Evolutionary conservation across 2,888 invertebrate species (phyloP).

Genomic region (Diaperis boleti): DNA sequence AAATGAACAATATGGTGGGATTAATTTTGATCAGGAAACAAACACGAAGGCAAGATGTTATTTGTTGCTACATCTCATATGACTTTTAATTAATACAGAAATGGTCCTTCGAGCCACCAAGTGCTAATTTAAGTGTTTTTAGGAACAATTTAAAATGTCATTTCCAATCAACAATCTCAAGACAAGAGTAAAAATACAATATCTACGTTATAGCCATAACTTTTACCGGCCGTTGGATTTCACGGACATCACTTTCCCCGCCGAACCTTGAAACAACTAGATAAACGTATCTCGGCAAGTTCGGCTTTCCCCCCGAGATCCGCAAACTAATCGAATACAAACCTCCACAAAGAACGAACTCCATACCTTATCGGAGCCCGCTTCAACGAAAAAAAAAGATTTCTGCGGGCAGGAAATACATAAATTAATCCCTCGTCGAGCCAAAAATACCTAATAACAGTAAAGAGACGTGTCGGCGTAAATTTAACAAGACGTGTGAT

Average conservation of each 20-base stretch:
- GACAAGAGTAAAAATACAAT: neutral
- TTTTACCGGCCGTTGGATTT: slow-evolving; percentile 35
- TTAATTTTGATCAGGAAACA: too few relatives aligned
- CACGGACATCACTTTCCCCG: slow-evolving; percentile 30
- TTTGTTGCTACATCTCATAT: too few relatives aligned
- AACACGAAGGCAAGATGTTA: too few relatives aligned
- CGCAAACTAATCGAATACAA: slow-evolving; percentile 38
- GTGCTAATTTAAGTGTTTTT: too few relatives aligned
- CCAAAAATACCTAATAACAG: slow-evolving; percentile 31
- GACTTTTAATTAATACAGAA: too few relatives aligned
- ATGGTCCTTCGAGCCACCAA: too few relatives aligned
- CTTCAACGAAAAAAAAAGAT: slow-evolving; percentile 29
- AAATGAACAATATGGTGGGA: slow-evolving; percentile 2
- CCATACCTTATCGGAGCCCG: slow-evolving; percentile 31
- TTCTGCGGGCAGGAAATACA: slow-evolving; percentile 18
- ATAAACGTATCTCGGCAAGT: slow-evolving; percentile 35
- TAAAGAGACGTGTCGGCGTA: slow-evolving; percentile 16
- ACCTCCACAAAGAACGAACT: slow-evolving; percentile 30
- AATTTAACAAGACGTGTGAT: slow-evolving; percentile 34
- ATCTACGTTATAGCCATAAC: slow-evolving; percentile 18
- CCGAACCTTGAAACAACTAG: slow-evolving; percentile 34
- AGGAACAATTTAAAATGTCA: too few relatives aligned
- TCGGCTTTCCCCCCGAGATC: slow-evolving; percentile 14
- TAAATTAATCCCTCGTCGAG: slow-evolving; percentile 32
- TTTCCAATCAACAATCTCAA: too few relatives aligned